Evolutionary conservation across 2,888 invertebrate genomes (phyloP).

Genomic region (Vandiemenella viatica): DNA sequence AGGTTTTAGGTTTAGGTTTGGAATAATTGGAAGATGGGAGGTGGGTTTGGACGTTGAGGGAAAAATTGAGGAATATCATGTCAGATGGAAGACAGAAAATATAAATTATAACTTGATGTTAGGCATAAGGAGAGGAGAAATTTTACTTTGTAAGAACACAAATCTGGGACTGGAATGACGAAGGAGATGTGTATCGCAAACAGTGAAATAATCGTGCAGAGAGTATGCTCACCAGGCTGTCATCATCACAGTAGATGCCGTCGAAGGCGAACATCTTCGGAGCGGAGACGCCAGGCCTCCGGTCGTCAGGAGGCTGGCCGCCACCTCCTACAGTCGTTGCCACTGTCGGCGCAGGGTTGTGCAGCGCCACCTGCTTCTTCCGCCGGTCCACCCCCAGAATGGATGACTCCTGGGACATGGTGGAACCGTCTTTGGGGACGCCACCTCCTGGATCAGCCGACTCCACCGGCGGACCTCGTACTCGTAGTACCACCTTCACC

Average conservation of each 20-base stretch:
- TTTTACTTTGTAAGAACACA: too few relatives aligned
- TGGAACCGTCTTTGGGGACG: slow-evolving; percentile 6
- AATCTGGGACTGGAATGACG: too few relatives aligned
- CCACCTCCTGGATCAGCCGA: not conserved
- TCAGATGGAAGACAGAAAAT: too few relatives aligned
- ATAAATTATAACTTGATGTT: too few relatives aligned
- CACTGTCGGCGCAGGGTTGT: slow-evolving; percentile 52
- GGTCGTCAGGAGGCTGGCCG: slow-evolving; percentile 55
- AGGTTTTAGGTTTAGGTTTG: too few relatives aligned
- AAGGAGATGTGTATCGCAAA: too few relatives aligned
- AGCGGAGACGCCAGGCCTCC: slow-evolving; percentile 79
- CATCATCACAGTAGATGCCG: slow-evolving; percentile 83
- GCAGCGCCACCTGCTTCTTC: slow-evolving; percentile 82
- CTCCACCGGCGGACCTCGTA: slow-evolving; percentile 24
- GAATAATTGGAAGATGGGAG: too few relatives aligned
- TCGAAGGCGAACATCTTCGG: slow-evolving; percentile 98
- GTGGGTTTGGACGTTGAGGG: too few relatives aligned
- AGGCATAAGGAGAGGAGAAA: too few relatives aligned
- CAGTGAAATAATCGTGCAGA: too few relatives aligned
- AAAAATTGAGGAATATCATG: too few relatives aligned
- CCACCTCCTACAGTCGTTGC: slow-evolving; percentile 20
- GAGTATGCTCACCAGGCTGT: slow-evolving; percentile 78
- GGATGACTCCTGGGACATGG: slow-evolving; percentile 19
- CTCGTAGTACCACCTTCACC: slow-evolving; percentile 91
- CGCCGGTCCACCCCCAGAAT: slow-evolving; percentile 80